These are phyloP conservation scores for Chesias legatella DNA, from an alignment of 2,888 invertebrate genomes.

Conservation along the genomic window DNA sequence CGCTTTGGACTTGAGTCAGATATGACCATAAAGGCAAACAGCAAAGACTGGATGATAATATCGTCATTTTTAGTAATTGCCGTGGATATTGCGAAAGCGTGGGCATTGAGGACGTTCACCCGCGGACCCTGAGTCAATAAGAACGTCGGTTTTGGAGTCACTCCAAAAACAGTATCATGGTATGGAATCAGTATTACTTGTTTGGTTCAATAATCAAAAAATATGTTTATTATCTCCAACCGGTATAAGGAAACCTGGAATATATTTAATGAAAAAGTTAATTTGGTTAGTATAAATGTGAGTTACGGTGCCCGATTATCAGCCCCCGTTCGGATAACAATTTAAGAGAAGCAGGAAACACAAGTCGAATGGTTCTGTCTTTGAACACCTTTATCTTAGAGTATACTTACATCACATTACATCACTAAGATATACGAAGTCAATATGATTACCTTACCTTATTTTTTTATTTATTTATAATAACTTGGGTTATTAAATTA, in stretches of 20 bases:
- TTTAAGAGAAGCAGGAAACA: constrained; percentile 24
- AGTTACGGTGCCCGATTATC: constrained; percentile 15
- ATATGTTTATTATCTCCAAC: constrained; percentile 4
- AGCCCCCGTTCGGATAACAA: no score
- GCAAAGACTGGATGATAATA: constrained; percentile 31
- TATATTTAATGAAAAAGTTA: constrained; percentile 3
- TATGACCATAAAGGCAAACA: constrained; percentile 45
- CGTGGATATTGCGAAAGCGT: constrained; percentile 49
- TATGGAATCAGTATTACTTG: constrained; percentile 19
- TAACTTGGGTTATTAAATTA: no score
- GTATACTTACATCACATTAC: no score
- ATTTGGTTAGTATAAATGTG: constrained; percentile 7
- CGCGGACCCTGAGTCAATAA: constrained; percentile 53
- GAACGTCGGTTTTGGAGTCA: constrained; percentile 49
- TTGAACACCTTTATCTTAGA: constrained; percentile 14
- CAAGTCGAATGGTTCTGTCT: constrained; percentile 21
- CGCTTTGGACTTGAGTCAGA: constrained; percentile 44
- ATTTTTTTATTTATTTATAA: no score
- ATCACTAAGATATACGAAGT: no score
- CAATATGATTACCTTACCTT: no score
- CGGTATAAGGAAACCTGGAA: constrained; percentile 12
- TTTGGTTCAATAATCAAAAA: constrained; percentile 17
- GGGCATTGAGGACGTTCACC: constrained; percentile 66
- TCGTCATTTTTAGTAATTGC: constrained; percentile 39
- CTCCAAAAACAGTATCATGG: constrained; percentile 59